Evolutionary conservation across 2,888 invertebrate genomes (phyloP), one percentile per base, ranked within the genome.

Genomic region (Xanthorhoe designata): DNA sequence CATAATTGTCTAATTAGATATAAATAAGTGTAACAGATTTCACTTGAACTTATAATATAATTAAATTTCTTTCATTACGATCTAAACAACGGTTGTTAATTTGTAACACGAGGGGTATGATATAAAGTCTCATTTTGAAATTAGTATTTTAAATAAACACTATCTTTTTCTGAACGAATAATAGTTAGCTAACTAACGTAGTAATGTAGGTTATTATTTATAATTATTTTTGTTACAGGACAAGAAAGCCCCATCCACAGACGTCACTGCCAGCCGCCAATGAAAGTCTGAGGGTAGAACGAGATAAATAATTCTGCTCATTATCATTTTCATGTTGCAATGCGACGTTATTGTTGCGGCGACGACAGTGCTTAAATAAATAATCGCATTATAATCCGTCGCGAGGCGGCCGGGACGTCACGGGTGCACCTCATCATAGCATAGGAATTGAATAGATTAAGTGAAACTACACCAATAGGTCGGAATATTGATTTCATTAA

Each of bases 391-490:
- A 71, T 75, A 73, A 68, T 65, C 71, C 69, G 73, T 54, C 51
- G 60, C 29, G 13, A 9, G 18, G 4, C 55, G 19, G 15, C 60
- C 56, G 57, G 67, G 69, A 70, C 59, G 75, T 66, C 73, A 70
- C 68, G 76, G 70, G 73, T 76, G 84, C 83, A 83, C 82, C 84
- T 82, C 86, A 82, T 81, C 83, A 80, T 90, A 91, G 88, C 79
- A 82, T 92, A 92, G 92, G 92, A 93, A 92, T 92, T 93, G 92
- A 92, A 85, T 92, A 91, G 90, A 79, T 78, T 91, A 92, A 91
- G 91, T 86, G 84, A 89, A 89, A 87, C 85, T 87, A 91, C 89
- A 90, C 89, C 87, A 88, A 89, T 90, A 90, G 85, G 83, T 85
- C 85, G 80, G 82, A 82, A 80, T 78, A 85, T 84, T 81, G 81